Percentiles rank a stretch among this genome's conserved stretches.
Evolutionary conservation across 2,888 invertebrate species (phyloP).

Genomic region (Neoaliturus tenellus): DNA sequence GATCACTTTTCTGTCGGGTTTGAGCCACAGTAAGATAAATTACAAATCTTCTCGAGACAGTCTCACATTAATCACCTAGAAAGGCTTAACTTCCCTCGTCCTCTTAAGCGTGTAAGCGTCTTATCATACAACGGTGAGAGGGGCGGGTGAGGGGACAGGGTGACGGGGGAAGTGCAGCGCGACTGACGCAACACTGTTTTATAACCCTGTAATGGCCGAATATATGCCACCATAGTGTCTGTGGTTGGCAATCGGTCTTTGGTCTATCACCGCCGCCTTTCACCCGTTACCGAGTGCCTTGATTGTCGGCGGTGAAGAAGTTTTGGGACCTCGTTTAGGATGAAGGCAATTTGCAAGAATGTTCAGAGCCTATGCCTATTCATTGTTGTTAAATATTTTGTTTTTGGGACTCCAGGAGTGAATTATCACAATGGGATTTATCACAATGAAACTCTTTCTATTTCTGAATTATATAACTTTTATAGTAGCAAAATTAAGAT

Average conservation of each 20-base stretch:
- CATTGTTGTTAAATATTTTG: no score
- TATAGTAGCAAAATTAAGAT: no score
- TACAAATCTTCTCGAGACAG: neutral
- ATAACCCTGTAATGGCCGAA: neutral
- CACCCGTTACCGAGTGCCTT: neutral
- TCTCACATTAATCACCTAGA: neutral
- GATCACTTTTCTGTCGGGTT: neutral
- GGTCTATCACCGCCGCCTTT: neutral
- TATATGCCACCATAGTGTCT: neutral
- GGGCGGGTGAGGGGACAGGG: neutral
- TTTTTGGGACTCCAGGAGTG: no score
- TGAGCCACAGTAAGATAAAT: neutral
- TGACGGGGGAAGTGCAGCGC: neutral
- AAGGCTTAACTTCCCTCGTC: neutral
- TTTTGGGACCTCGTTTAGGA: neutral
- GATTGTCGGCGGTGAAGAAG: neutral
- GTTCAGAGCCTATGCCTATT: no score
- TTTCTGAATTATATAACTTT: no score
- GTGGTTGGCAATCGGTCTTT: neutral
- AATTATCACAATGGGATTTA: no score
- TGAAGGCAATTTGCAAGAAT: no score
- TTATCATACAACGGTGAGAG: neutral
- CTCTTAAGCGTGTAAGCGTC: neutral
- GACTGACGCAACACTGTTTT: constrained; percentile 1
- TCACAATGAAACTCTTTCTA: no score